These are phyloP conservation scores for Eudyptes chrysolophus DNA, from an alignment of 2,113 vertebrate genomes.

Conservation along the genomic window DNA sequence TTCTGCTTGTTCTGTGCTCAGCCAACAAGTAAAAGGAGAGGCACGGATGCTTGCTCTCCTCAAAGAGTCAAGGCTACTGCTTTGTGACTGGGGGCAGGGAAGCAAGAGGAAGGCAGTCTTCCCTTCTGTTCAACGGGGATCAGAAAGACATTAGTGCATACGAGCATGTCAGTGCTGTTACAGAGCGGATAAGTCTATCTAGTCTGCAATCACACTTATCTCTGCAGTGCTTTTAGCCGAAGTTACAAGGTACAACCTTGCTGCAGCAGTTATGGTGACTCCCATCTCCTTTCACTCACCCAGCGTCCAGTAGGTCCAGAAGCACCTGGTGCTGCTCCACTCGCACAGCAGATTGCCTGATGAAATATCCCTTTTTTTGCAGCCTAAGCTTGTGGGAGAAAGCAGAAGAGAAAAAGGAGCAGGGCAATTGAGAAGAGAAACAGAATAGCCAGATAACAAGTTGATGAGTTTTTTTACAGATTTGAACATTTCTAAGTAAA, in stretches of 20 bases:
- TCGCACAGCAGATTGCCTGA: neutral
- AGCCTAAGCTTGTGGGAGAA: neutral
- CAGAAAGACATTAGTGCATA: neutral
- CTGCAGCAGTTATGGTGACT: neutral
- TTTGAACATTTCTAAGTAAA: neutral
- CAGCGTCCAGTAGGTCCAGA: neutral
- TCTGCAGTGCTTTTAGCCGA: neutral
- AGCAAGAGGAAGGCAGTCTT: neutral
- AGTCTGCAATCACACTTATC: neutral
- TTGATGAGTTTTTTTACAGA: neutral
- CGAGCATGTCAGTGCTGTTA: neutral
- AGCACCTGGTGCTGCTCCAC: neutral
- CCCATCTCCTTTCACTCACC: neutral
- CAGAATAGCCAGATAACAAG: neutral
- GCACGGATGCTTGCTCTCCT: neutral
- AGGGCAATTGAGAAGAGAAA: neutral
- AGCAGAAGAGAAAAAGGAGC: neutral
- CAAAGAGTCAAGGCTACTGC: neutral
- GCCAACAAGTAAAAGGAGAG: neutral
- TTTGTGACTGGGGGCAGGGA: neutral
- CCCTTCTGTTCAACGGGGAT: neutral
- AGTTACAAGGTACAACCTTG: neutral
- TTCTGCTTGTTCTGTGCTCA: neutral
- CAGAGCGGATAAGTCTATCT: neutral
- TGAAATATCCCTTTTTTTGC: neutral